These are phyloP conservation scores for Oikopleura vanhoeffeni DNA, from an alignment of 23 tunicate genomes.

Conservation along the genomic window DNA sequence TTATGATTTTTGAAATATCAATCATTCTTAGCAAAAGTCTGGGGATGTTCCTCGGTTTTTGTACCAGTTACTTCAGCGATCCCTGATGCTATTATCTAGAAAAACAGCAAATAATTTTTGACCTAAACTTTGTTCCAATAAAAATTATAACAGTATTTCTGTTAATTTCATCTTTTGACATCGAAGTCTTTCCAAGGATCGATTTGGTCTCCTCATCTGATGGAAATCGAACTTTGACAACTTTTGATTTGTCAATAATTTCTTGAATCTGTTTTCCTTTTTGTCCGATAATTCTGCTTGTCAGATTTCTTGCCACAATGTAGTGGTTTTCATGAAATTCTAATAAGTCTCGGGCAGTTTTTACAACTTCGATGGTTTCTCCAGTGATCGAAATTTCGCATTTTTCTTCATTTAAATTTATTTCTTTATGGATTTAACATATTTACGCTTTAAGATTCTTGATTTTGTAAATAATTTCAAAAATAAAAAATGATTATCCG, in stretches of 20 bases:
- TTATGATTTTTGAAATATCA: too few species aligned
- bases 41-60: too few species aligned
- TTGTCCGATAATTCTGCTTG: background rate
- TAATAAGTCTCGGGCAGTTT: background rate
- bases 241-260: conserved; percentile 9
- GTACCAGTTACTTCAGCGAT: too few species aligned
- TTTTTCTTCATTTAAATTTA: background rate
- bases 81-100: too few species aligned
- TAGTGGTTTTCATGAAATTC: background rate
- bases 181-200: background rate
- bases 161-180: background rate
- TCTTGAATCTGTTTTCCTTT: conserved; percentile 15
- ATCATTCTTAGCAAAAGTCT: too few species aligned
- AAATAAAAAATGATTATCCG: too few species aligned
- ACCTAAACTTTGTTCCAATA: background rate
- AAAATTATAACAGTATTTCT: background rate
- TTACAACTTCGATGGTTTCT: background rate
- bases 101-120: too few species aligned
- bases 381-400: background rate
- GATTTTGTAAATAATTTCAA: too few species aligned
- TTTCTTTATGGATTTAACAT: too few species aligned
- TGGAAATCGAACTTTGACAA: conserved; percentile 3
- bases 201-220: background rate
- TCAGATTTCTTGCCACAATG: background rate
- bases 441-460: too few species aligned